A percentile compares a stretch with the other conserved stretches of the same genome.
These are phyloP conservation scores for Gallinago nigripennis DNA, from an alignment of 2,797 vertebrate genomes.

Conservation along the genomic window DNA sequence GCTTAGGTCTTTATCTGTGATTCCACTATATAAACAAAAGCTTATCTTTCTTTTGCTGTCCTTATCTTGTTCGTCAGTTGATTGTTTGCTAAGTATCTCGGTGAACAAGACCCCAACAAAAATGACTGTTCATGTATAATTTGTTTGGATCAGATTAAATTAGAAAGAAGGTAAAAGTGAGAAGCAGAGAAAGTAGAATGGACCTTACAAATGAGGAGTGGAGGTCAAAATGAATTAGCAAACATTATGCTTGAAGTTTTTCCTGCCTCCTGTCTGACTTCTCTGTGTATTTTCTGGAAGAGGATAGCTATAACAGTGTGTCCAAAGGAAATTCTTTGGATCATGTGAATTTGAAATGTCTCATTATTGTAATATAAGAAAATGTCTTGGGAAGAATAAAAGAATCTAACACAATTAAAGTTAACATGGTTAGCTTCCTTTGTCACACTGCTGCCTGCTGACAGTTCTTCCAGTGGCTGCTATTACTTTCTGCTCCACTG, in stretches of 20 bases:
- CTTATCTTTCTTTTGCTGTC: conserved; percentile 56
- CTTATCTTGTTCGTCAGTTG: conserved; percentile 67
- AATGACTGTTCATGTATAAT: conserved; percentile 43
- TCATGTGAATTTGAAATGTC: not conserved
- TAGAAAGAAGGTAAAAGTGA: conserved; percentile 62
- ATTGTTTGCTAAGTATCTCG: conserved; percentile 57
- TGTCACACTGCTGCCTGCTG: not conserved
- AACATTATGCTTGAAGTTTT: not conserved
- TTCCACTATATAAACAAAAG: conserved; percentile 54
- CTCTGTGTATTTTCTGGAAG: not conserved
- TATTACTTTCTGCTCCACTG: not conserved
- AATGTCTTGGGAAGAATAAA: not conserved
- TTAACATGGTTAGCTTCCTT: not conserved
- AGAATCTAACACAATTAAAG: not conserved
- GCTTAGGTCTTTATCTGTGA: conserved; percentile 48
- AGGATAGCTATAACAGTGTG: not conserved
- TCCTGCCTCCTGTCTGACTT: not conserved
- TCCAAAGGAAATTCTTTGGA: not conserved
- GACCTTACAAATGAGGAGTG: not conserved
- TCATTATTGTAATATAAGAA: not conserved
- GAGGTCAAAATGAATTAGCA: conserved; percentile 12
- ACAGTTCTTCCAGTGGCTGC: not conserved
- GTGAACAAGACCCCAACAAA: conserved; percentile 55
- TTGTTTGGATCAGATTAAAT: conserved; percentile 69
- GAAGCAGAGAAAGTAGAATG: not conserved